Base-by-base conservation (phyloP, 1,140 invertebrate species). In the Berghia stephanieae region DNA sequence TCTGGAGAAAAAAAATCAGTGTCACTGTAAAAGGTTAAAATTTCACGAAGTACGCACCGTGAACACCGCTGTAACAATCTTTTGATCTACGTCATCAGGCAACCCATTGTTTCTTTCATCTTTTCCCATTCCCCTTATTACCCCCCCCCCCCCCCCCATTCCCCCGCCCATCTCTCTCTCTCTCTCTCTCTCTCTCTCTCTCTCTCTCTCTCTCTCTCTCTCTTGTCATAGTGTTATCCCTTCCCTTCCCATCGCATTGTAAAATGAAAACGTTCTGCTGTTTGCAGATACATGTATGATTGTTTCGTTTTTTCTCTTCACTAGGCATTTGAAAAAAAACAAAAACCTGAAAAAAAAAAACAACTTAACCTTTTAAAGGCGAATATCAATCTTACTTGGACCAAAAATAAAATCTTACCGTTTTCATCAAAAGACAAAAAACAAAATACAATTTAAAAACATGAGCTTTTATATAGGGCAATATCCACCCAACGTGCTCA, bases 111-210 rank as follows among this genome's bases (percentile, higher is more conserved):
- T n/a, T 8, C n/a, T n/a, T 52, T 36, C n/a, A 18, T n/a, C n/a
- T n/a, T n/a, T n/a, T n/a, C n/a, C n/a, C 21, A n/a, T 21, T 31
- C 21, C 55, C 21, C 55, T 21, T 31, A 6, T 31, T 21, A 6
- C 21, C 55, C 21, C 55, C 21, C 55, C 21, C 55, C 5, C 55
- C 21, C 55, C 24, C n/a, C 5, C 4, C 34, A 6, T n/a, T n/a
- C n/a, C n/a, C n/a, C n/a, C n/a, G 27, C 21, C 70, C 5, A 3
- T 18, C 40, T 43, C 40, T n/a, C 68, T 43, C 40, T 8, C 6
- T 70, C 38, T 70, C 38, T 70, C 34, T 70, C 8, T 70, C 34
- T 38, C 38, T 70, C 34, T 70, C 68, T 43, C 68, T 70, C 68
- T 43, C 68, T 70, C 21, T 70, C 68, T 70, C 68, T 43, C 34